phyloP scores from a whole-genome alignment of 2,113 vertebrate species.

The Barbus barbus region DNA sequence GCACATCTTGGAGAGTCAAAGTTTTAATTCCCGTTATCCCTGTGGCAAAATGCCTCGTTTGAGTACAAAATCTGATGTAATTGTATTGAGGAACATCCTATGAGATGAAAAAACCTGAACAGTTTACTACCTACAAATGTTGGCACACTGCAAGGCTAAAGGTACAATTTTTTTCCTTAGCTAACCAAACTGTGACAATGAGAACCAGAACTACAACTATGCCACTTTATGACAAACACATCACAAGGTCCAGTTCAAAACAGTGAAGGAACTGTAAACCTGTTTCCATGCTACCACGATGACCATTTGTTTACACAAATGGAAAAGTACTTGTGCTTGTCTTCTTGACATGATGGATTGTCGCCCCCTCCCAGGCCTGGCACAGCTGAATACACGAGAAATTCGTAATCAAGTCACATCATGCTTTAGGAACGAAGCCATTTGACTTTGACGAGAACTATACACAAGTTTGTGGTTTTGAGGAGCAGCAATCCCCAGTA shows the following conservation, averaged over 20 bases:
- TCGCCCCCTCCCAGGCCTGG: conserved; percentile 22
- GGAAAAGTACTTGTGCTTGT: conserved; percentile 46
- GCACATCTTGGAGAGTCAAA: conserved; percentile 39
- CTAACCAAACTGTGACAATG: conserved; percentile 9
- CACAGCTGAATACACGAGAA: conserved; percentile 23
- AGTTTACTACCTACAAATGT: conserved; percentile 20
- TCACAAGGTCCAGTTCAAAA: conserved; percentile 34
- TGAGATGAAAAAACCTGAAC: conserved; percentile 3
- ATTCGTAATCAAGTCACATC: not conserved
- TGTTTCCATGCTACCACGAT: not conserved
- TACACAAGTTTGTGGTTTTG: conserved; percentile 19
- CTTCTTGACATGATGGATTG: conserved; percentile 41
- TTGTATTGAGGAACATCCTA: not conserved
- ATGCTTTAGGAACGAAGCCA: conserved; percentile 7
- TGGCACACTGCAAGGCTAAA: conserved; percentile 38
- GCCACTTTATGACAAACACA: not conserved
- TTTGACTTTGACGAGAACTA: conserved; percentile 3
- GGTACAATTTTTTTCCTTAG: not conserved
- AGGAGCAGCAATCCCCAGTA: conserved; percentile 26
- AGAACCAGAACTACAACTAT: conserved; percentile 32
- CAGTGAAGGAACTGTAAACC: conserved; percentile 43
- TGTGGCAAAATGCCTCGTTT: not conserved
- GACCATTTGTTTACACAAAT: conserved; percentile 35
- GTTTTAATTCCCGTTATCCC: not conserved
- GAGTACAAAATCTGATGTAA: not conserved